Evolutionary conservation across 2,113 vertebrate species (phyloP).

Genomic region (Mesoclemmys tuberculata): DNA sequence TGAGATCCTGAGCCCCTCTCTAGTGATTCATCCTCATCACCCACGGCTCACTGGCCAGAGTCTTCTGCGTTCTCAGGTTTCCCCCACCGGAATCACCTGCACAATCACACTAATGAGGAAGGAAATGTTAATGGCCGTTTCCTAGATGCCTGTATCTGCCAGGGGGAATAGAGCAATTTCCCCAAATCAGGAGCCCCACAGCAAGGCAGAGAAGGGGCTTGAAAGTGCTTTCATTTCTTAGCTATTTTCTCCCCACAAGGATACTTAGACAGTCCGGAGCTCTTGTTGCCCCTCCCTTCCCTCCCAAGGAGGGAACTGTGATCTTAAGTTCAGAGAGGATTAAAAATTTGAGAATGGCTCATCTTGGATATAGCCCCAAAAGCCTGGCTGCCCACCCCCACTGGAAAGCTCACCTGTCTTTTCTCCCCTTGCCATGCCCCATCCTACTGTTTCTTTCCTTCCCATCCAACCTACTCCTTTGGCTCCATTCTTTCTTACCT

Average conservation of each 20-base stretch:
- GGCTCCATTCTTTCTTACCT: not conserved
- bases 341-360: not conserved
- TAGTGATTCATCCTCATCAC: not conserved
- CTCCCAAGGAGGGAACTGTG: not conserved
- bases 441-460: not conserved
- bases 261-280: not conserved
- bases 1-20: not conserved
- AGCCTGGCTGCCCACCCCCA: not conserved
- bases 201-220: not conserved
- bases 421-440: not conserved
- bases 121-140: not conserved
- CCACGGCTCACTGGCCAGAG: not conserved
- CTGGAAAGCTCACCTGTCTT: not conserved
- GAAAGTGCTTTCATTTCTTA: not conserved
- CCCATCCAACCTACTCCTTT: not conserved
- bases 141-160: not conserved
- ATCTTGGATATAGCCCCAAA: not conserved
- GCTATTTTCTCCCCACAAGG: not conserved
- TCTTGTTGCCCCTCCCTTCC: not conserved
- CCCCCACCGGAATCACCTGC: not conserved
- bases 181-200: not conserved
- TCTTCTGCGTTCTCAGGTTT: not conserved
- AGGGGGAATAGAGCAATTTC: not conserved
- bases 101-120: slow-evolving; percentile 6
- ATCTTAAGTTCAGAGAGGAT: not conserved